phyloP scores from a whole-genome alignment of 1,140 invertebrate genomes.

The Tetragonula clypearis region DNA sequence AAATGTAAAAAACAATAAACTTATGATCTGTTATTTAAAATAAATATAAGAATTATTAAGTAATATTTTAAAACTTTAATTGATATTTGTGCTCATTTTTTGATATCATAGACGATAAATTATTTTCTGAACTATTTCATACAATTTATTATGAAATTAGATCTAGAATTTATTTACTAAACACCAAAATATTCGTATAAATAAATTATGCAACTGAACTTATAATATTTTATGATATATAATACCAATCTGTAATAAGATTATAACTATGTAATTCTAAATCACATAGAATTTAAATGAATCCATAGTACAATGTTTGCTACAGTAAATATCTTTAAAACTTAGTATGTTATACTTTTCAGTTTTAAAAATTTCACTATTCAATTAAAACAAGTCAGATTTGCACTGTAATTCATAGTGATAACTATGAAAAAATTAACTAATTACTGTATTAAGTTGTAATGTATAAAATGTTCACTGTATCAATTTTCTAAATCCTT shows the following conservation, averaged over 20 bases:
- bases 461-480: background rate
- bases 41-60: constrained; percentile 23
- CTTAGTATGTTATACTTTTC: background rate
- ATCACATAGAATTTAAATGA: constrained; percentile 8
- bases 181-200: background rate
- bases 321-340: background rate
- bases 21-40: constrained; percentile 31
- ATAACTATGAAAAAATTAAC: background rate
- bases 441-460: constrained; percentile 5
- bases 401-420: background rate
- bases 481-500: background rate
- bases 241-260: constrained; percentile 8
- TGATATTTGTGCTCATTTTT: constrained; percentile 29
- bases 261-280: constrained; percentile 12
- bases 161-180: constrained; percentile 30
- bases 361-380: constrained; percentile 1
- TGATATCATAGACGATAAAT: background rate
- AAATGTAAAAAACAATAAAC: constrained; percentile 51
- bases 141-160: constrained; percentile 30
- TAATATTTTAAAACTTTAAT: constrained; percentile 23
- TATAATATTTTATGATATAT: constrained; percentile 22
- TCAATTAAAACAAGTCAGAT: background rate
- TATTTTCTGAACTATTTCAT: constrained; percentile 11
- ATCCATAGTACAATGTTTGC: background rate
- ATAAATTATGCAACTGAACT: background rate